Percentiles rank a stretch among this genome's conserved stretches.
phyloP scores from a whole-genome alignment of 1,140 invertebrate species.

The Nephila pilipes region DNA sequence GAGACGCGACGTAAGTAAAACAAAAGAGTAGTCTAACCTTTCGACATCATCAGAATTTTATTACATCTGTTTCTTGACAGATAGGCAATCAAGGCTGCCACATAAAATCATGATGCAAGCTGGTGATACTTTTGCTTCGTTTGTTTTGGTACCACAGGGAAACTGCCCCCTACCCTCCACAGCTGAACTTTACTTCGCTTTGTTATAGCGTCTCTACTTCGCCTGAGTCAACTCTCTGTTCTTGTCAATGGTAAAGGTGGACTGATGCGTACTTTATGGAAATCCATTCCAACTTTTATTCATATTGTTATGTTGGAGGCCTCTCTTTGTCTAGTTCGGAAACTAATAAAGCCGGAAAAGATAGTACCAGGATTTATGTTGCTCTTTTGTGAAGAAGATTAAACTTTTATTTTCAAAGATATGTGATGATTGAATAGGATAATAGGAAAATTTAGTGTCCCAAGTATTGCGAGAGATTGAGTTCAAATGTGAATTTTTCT shows the following conservation, averaged over 20 bases:
- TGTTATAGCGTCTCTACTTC: constrained; percentile 6
- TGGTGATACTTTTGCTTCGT: constrained; percentile 48
- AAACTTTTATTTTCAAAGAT: constrained; percentile 51
- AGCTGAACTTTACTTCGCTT: constrained; percentile 29
- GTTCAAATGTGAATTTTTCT: not conserved
- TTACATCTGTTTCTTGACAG: constrained; percentile 64
- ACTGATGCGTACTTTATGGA: constrained; percentile 40
- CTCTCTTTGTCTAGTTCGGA: constrained; percentile 42
- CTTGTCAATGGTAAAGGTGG: not conserved
- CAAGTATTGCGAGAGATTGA: not conserved
- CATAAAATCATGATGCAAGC: constrained; percentile 63
- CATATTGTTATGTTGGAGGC: constrained; percentile 25
- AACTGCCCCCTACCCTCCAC: not conserved
- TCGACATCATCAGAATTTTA: constrained; percentile 73
- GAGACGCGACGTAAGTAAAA: constrained; percentile 22
- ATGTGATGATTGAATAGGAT: constrained; percentile 11
- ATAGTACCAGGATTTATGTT: constrained; percentile 11
- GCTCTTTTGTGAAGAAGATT: constrained; percentile 22
- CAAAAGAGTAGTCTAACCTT: constrained; percentile 64
- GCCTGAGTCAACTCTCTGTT: not conserved
- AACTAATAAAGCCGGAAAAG: constrained; percentile 36
- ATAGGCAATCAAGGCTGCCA: constrained; percentile 52
- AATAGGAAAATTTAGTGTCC: not conserved
- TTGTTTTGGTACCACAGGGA: not conserved
- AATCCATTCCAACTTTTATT: constrained; percentile 58